Base-by-base conservation (phyloP, 2,113 vertebrate species). In the Aptenodytes forsteri region DNA sequence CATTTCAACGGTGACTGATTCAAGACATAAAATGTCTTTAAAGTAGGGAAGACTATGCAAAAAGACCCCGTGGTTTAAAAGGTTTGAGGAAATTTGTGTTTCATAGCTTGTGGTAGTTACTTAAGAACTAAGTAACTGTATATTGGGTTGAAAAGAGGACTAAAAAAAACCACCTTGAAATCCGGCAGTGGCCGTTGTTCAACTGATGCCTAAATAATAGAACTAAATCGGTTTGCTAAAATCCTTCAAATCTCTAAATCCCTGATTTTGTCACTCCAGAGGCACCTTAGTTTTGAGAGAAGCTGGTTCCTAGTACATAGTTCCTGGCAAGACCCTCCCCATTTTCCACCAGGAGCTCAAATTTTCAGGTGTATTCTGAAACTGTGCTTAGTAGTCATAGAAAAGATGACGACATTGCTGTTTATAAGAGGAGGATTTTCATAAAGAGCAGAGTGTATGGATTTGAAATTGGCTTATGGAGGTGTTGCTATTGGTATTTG, bases 391-490 rank as follows among this genome's bases (percentile, higher is more conserved):
- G 18, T 52, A 47, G 54, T 65, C 26, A 29, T 10, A 49, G 34
- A 56, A 78, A 55, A 87, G 47, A 50, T 55, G 10, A 59, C 9
- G 13, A 16, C 13, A 17, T 36, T 85, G 4, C 20, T 92, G 44
- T 67, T 87, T 73, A 44, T 47, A 77, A 46, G 49, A 72, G 38
- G 47, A 84, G 30, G 44, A 40, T 94, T 92, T 97, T 83, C 79
- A 32, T 88, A 27, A 93, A 56, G 25, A 71, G 30, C 54, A 82
- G 72, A 82, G 61, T 46, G 19, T 72, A 65, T 83, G 72, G 67
- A 36, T 93, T 91, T 64, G 84, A 76, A 93, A 89, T 91, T 92
- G 58, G 61, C 87, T 94, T 93, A 49, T 32, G 32, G 87, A 93
- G 82, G 72, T 89, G 66, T 85, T 94, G 83, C 64, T 92, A 21